A percentile compares a stretch with the other conserved stretches of the same genome.
These are phyloP conservation scores for Microtus oregoni DNA, from an alignment of 2,113 vertebrate species.

Conservation along the genomic window DNA sequence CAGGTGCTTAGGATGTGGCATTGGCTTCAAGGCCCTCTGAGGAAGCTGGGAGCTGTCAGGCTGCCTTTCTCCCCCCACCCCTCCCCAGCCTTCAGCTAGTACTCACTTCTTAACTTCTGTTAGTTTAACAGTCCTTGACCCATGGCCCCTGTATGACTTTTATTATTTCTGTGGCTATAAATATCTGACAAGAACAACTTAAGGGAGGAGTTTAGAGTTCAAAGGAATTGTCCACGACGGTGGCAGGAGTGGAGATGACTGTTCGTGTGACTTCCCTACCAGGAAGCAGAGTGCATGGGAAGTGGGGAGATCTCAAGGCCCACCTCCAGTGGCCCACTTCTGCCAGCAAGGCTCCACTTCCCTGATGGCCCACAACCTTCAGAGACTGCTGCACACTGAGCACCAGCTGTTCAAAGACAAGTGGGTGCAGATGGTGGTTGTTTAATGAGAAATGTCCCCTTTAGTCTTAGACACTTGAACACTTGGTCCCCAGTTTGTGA, in stretches of 20 bases:
- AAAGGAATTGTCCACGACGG: not conserved
- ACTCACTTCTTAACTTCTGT: not conserved
- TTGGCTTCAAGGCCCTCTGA: not conserved
- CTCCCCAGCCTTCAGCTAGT: no score
- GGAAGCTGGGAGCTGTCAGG: not conserved
- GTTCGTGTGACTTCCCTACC: not conserved
- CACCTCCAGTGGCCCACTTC: not conserved
- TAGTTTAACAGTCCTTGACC: not conserved
- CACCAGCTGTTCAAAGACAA: not conserved
- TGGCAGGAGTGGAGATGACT: not conserved
- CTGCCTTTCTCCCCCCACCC: not conserved
- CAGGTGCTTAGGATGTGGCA: not conserved
- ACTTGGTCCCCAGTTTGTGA: not conserved
- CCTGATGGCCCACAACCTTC: not conserved
- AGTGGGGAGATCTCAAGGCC: not conserved
- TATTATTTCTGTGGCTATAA: not conserved
- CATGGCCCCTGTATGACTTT: not conserved
- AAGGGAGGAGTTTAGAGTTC: not conserved
- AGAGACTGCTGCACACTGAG: not conserved
- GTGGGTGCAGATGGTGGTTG: not conserved
- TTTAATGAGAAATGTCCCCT: not conserved
- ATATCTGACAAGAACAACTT: not conserved
- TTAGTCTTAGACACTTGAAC: not conserved
- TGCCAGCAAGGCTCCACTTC: not conserved
- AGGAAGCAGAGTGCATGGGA: not conserved